These are phyloP conservation scores for Rhinophrynus dorsalis DNA, from an alignment of 2,797 vertebrate species.

Conservation along the genomic window DNA sequence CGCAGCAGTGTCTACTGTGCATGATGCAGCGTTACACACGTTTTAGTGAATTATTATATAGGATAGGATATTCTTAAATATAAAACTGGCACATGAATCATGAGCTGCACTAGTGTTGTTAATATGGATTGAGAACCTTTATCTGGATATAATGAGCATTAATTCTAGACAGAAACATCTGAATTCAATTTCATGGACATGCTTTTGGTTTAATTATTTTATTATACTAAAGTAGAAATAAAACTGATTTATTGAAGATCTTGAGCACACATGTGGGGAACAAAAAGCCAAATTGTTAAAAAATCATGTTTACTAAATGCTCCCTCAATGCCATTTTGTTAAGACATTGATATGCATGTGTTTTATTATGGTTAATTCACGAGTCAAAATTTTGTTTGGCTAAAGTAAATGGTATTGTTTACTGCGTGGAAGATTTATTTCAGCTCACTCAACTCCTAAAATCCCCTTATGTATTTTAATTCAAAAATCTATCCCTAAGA, in stretches of 20 bases:
- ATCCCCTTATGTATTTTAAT: background rate
- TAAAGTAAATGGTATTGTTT: conserved; percentile 8
- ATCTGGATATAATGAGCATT: background rate
- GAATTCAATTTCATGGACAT: conserved; percentile 39
- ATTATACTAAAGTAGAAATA: conserved; percentile 31
- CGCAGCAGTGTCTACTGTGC: no score
- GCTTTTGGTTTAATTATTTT: conserved; percentile 44
- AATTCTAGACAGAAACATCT: conserved; percentile 25
- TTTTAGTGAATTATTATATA: no score
- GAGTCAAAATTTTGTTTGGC: conserved; percentile 17
- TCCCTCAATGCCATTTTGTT: conserved; percentile 32
- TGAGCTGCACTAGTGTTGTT: no score
- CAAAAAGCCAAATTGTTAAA: conserved; percentile 35
- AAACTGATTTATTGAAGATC: conserved; percentile 37
- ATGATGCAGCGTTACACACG: no score
- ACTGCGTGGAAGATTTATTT: background rate
- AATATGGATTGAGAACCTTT: background rate
- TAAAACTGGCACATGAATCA: no score
- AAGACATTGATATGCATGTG: conserved; percentile 21
- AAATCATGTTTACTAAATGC: conserved; percentile 29
- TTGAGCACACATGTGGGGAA: conserved; percentile 33
- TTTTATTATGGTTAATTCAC: conserved; percentile 23
- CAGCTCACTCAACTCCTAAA: background rate
- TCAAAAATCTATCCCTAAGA: background rate
- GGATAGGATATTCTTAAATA: no score